These are phyloP conservation scores for Herpailurus yagouaroundi DNA, from an alignment of 2,113 vertebrate species.

Conservation along the genomic window DNA sequence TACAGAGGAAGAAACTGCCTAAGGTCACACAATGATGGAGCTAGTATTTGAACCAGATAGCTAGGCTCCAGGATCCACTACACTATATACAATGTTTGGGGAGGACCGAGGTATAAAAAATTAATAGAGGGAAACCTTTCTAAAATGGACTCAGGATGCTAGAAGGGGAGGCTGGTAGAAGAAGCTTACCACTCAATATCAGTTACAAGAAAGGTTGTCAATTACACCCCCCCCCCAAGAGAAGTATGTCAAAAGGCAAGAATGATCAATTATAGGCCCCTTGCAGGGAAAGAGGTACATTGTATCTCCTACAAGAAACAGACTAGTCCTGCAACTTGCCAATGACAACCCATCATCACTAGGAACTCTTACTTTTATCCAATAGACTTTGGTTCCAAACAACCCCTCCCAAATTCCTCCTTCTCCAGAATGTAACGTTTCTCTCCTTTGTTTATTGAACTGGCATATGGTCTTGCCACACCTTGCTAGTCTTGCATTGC, in stretches of 20 bases:
- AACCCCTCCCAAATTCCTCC: background rate
- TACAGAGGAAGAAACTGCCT: conserved; percentile 17
- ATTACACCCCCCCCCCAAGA: background rate
- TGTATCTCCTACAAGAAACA: background rate
- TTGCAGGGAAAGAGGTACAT: background rate
- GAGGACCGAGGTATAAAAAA: background rate
- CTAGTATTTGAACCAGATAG: background rate
- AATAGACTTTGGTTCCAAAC: background rate
- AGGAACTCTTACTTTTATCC: background rate
- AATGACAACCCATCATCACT: background rate
- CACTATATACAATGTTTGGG: background rate
- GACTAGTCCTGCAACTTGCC: background rate
- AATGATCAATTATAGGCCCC: background rate
- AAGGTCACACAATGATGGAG: background rate
- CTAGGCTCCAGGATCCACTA: background rate
- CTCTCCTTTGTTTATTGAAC: background rate
- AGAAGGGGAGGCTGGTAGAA: background rate
- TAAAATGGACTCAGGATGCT: background rate
- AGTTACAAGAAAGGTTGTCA: background rate
- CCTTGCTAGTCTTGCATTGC: background rate
- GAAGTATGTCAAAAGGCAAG: background rate
- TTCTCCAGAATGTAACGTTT: background rate
- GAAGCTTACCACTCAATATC: background rate
- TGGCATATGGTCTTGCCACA: background rate
- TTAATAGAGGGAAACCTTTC: background rate